Evolutionary conservation across 2,888 invertebrate species (phyloP), one percentile per base, ranked within the genome.

Genomic region (Troglohyphantes excavatus): DNA sequence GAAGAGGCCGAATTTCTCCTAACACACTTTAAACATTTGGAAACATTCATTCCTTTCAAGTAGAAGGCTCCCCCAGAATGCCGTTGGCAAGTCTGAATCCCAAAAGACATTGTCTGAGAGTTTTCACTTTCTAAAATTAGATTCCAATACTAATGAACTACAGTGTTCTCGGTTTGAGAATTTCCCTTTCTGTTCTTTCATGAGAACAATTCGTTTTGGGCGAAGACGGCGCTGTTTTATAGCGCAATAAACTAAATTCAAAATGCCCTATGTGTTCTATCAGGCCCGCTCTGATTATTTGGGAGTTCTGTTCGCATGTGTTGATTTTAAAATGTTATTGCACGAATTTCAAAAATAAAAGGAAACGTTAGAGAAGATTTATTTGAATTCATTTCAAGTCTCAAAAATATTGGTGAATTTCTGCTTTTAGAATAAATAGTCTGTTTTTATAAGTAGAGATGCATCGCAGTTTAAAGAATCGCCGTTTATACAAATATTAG

Each of bases 51-150:
- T 81, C 81, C 67, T 53, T 68, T 53, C 5, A 9, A 59, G 27
- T 68, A 3, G 53, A 81, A 81, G 21, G 65, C n/a, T 67, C 68
- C 46, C 17, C 11, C 9, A 68, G 78, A 81, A 29, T 29, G 63
- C 65, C 65, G 43, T 33, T 78, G 78, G 81, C 81, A 46, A 68
- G 29, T 68, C 29, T 46, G 67, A 81, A 68, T 81, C 81, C 81
- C 81, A 27, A 68, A 68, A 81, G 81, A 53, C 46, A 23, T n/a
- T 27, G 53, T 76, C 59, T 61, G 17, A 53, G 65, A 68, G 68
- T 68, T 81, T 81, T 81, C 68, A 67, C 53, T 81, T 68, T 68
- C 27, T 81, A 81, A 81, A 81, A 81, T 81, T 81, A 81, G 81
- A 68, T 81, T 81, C 81, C 68, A 27, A 81, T 68, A 81, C 81